phyloP scores from a whole-genome alignment of 2,888 invertebrate species.

The Branchipolynoe longqiensis region DNA sequence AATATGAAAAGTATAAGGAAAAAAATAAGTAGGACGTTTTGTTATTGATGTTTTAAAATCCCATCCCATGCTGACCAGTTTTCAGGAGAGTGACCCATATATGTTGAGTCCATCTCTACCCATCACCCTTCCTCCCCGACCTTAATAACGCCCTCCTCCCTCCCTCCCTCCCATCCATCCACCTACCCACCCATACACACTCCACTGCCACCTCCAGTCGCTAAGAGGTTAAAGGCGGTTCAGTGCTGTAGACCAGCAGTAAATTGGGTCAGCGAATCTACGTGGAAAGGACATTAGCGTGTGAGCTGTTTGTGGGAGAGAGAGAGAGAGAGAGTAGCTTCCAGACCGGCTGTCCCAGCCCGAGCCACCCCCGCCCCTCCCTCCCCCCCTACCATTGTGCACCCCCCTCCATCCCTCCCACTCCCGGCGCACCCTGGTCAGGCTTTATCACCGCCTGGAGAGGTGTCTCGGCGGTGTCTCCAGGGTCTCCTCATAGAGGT shows the following conservation, averaged over 20 bases:
- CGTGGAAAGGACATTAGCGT: conserved; percentile 31
- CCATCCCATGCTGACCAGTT: no score
- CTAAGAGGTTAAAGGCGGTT: background rate
- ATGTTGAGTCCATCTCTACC: background rate
- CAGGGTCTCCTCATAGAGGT: conserved; percentile 17
- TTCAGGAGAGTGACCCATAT: no score
- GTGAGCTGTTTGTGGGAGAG: conserved; percentile 34
- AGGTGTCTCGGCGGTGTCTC: conserved; percentile 19
- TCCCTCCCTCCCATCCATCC: background rate
- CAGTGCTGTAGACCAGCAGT: background rate
- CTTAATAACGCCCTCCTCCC: background rate
- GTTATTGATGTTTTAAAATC: no score
- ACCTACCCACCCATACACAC: background rate
- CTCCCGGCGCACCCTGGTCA: conserved; percentile 24
- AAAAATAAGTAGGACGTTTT: no score
- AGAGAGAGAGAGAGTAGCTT: conserved; percentile 17
- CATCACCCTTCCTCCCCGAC: background rate
- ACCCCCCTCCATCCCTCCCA: background rate
- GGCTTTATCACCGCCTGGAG: conserved; percentile 19
- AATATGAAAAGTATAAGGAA: no score
- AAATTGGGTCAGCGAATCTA: conserved; percentile 7
- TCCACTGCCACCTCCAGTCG: no score
- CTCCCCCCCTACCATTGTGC: conserved; percentile 14
- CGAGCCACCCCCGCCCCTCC: no score
- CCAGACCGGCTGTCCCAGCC: background rate